Evolutionary conservation across 1,140 invertebrate genomes (phyloP).

Genomic region (Phenacoccus solenopsis): DNA sequence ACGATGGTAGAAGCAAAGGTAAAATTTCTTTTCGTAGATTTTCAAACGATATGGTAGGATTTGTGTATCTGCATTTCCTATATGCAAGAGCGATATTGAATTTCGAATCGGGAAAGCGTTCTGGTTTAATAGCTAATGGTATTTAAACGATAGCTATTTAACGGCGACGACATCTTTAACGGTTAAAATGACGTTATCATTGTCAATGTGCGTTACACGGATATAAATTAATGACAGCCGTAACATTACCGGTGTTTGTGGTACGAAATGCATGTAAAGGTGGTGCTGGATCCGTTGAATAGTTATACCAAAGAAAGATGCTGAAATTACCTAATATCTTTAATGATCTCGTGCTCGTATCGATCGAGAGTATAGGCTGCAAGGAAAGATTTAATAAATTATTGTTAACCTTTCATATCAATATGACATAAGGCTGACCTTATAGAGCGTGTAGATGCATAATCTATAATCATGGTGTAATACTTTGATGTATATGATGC

Average conservation of each 20-base stretch:
- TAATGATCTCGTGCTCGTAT: too few species aligned
- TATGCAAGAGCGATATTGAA: too few species aligned
- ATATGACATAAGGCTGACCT: background rate
- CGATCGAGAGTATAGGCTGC: background rate
- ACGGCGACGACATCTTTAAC: background rate
- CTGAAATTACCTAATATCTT: background rate
- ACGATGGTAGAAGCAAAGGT: too few species aligned
- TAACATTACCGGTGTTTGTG: too few species aligned
- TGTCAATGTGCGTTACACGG: background rate
- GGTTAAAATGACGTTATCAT: background rate
- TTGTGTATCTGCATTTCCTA: too few species aligned
- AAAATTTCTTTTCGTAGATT: too few species aligned
- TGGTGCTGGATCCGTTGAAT: background rate
- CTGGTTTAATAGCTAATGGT: background rate
- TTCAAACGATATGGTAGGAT: too few species aligned
- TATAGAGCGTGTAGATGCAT: too few species aligned
- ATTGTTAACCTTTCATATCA: constrained; percentile 2
- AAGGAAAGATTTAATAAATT: background rate
- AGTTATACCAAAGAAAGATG: background rate
- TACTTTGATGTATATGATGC: too few species aligned
- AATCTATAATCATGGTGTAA: too few species aligned
- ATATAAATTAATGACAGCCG: background rate
- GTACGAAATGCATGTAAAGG: too few species aligned
- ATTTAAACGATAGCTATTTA: background rate
- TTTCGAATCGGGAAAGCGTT: background rate